These are phyloP conservation scores for Micoletzkya japonica DNA, from an alignment of 2,888 invertebrate genomes.

Conservation along the genomic window DNA sequence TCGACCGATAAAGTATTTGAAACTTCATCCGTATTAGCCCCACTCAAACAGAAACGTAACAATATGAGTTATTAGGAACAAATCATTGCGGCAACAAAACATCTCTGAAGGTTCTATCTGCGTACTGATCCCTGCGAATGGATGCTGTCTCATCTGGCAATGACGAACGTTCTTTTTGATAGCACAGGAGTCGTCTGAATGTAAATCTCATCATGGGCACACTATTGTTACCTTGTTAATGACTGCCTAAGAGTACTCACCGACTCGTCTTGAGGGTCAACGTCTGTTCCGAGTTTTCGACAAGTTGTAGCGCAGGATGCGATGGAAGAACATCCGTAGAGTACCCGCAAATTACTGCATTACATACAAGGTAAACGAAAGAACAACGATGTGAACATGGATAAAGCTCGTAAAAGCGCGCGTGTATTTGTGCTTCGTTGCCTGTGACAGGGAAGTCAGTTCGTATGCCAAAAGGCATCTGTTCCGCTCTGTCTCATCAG, in stretches of 20 bases:
- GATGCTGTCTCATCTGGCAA: not conserved
- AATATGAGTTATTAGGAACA: too few relatives aligned
- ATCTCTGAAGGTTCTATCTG: conserved; percentile 21
- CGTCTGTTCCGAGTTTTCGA: conserved; percentile 86
- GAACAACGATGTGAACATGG: not conserved
- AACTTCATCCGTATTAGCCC: too few relatives aligned
- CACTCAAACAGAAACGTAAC: too few relatives aligned
- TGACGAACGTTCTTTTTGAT: conserved; percentile 14
- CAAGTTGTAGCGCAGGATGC: conserved; percentile 78
- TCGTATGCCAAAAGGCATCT: not conserved
- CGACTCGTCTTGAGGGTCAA: conserved; percentile 68
- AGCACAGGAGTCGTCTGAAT: conserved; percentile 22
- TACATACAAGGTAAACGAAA: not conserved
- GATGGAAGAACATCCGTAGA: conserved; percentile 73
- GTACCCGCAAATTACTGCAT: conserved; percentile 25
- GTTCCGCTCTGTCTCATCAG: not conserved
- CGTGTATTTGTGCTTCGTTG: too few relatives aligned
- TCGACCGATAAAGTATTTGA: too few relatives aligned
- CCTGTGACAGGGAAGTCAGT: too few relatives aligned
- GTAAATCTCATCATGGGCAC: conserved; percentile 1
- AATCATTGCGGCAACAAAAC: conserved; percentile 20
- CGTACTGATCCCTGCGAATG: conserved; percentile 16
- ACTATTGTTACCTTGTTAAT: not conserved
- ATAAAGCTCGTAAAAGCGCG: not conserved
- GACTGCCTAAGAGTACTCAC: conserved; percentile 29